phyloP scores from a whole-genome alignment of 2,888 invertebrate species.

The Cantharis flavilabris region DNA sequence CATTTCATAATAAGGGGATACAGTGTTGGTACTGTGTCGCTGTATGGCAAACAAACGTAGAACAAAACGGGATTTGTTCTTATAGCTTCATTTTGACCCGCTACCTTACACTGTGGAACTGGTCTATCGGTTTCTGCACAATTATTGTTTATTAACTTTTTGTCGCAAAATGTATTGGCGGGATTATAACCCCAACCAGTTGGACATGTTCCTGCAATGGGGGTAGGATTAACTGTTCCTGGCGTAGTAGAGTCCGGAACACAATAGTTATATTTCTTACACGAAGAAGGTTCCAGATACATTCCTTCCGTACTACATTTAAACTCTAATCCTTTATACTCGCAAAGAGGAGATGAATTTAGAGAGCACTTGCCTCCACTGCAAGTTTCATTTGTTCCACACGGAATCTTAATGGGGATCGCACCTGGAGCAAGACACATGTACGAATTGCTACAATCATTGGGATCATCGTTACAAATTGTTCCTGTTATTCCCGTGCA shows the following conservation, averaged over 20 bases:
- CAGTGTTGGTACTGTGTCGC: not conserved
- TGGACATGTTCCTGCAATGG: not conserved
- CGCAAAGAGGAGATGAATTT: not conserved
- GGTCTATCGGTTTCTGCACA: not conserved
- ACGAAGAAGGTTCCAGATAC: conserved; percentile 4
- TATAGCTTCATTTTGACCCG: not conserved
- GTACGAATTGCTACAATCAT: no score
- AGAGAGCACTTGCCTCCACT: not conserved
- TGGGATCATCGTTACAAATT: not conserved
- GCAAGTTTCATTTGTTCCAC: not conserved
- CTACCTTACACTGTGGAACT: not conserved
- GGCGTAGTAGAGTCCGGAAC: not conserved
- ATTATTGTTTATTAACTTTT: not conserved
- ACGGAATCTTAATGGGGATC: not conserved
- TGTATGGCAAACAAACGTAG: not conserved
- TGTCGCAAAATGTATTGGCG: not conserved
- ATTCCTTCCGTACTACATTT: not conserved
- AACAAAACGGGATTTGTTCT: not conserved
- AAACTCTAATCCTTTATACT: not conserved
- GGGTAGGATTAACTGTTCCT: not conserved
- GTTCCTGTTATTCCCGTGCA: not conserved
- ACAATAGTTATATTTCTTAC: conserved; percentile 3
- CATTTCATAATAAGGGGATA: not conserved
- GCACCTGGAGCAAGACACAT: not conserved
- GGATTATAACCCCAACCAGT: not conserved